phyloP scores from a whole-genome alignment of 2,113 vertebrate species.

The Apus apus region DNA sequence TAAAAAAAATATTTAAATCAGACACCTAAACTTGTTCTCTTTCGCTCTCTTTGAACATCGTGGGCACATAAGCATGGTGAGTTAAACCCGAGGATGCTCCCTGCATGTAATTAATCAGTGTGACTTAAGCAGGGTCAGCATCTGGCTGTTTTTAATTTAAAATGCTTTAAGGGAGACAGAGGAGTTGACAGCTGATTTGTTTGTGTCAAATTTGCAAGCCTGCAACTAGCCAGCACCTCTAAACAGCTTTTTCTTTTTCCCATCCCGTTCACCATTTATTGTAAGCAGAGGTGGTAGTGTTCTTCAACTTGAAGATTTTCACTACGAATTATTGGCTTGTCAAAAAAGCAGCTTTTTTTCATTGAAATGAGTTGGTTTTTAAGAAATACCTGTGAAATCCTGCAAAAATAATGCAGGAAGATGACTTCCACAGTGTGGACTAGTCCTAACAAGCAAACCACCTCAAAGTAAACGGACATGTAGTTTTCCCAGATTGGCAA shows the following conservation, averaged over 20 bases:
- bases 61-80: not conserved
- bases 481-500: not conserved
- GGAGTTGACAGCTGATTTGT: not conserved
- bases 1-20: not conserved
- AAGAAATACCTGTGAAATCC: not conserved
- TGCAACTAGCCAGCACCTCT: not conserved
- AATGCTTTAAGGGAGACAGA: not conserved
- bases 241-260: not conserved
- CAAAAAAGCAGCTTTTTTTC: not conserved
- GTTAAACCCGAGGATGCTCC: not conserved
- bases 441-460: not conserved
- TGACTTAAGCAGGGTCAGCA: constrained; percentile 6
- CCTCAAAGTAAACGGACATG: not conserved
- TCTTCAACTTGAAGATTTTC: not conserved
- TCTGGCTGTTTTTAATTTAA: constrained; percentile 3
- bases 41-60: not conserved
- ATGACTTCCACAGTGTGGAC: not conserved
- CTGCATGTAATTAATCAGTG: not conserved
- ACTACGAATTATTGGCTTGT: not conserved
- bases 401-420: not conserved
- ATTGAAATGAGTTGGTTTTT: not conserved
- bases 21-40: not conserved
- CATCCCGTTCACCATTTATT: not conserved
- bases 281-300: not conserved
- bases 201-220: not conserved